phyloP scores from a whole-genome alignment of 2,113 vertebrate species.

The Myotis davidii region DNA sequence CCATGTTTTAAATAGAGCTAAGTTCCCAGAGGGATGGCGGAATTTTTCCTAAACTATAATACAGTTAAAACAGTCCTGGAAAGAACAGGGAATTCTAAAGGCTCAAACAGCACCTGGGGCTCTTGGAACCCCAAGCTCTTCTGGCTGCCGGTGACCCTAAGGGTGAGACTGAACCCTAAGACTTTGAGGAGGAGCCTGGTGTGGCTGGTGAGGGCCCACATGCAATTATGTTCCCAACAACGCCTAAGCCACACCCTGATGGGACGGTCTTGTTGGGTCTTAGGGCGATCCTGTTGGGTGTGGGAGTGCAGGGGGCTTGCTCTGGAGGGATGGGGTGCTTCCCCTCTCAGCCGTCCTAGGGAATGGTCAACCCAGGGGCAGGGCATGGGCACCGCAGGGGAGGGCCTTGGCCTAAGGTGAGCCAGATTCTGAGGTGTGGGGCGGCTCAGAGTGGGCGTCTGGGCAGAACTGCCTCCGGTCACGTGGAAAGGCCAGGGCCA shows the following conservation, averaged over 20 bases:
- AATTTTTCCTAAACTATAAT: slow-evolving; percentile 1
- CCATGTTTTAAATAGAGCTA: slow-evolving; percentile 58
- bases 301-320: background rate
- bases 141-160: background rate
- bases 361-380: background rate
- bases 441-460: background rate
- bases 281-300: too few relatives aligned
- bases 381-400: background rate
- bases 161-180: background rate
- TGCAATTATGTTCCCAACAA: background rate
- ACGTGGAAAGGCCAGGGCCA: background rate
- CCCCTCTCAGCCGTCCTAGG: too few relatives aligned
- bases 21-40: background rate
- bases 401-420: background rate
- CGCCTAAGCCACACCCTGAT: background rate
- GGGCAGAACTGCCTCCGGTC: background rate
- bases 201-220: accelerated
- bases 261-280: background rate
- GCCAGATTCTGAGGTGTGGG: background rate
- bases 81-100: background rate
- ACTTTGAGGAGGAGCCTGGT: background rate
- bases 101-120: background rate
- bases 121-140: background rate
- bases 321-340: background rate
- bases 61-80: slow-evolving; percentile 16